Base-by-base conservation (phyloP, 2,888 invertebrate genomes). In the Nephrotoma flavescens region DNA sequence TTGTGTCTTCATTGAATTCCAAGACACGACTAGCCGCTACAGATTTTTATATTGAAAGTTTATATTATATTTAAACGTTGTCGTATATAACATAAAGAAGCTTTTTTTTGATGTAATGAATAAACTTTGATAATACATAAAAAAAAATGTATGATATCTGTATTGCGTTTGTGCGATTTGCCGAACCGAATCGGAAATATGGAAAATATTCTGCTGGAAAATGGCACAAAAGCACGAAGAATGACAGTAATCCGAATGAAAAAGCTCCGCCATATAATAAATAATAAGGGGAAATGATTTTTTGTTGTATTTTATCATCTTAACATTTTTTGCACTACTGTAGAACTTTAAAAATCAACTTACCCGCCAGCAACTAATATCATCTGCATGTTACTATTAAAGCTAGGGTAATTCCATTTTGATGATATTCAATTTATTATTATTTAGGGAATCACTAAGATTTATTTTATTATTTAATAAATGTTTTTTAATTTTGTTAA, bases 341-440 rank as follows among this genome's bases (percentile, higher is more conserved):
- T 42, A 42, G 42, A 42, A 84, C 42, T 84, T 47, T 47, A 84
- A 84, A 84, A 42, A 42, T 6, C 7, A 87, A 91, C 91, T 91
- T 91, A 91, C 91, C 91, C 91, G 90, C 91, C 91, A 88, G 91
- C 91, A 89, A 91, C 91, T 90, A 91, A 91, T 90, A 91, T 91
- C 91, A 91, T 91, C 91, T 91, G 91, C 91, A 91, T 91, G 87
- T 88, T 89, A 84, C 12, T 71, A 31, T 71, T 9, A 84, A 84
- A 84, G 84, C 88, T 88, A 88, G 85, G 88, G 87, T 87, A 88
- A 88, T 87, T 88, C 87, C 88, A 88, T 88, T 42, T 87, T 71
- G 71, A 71, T 71, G 71, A 71, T 71, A 71, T 71, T 31, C 71
- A 31, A 31, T 19, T 71, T 71, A 71, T 71, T 71, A 71, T 71